Evolutionary conservation across 2,888 invertebrate genomes (phyloP).

Genomic region (Parelbella ahira): DNA sequence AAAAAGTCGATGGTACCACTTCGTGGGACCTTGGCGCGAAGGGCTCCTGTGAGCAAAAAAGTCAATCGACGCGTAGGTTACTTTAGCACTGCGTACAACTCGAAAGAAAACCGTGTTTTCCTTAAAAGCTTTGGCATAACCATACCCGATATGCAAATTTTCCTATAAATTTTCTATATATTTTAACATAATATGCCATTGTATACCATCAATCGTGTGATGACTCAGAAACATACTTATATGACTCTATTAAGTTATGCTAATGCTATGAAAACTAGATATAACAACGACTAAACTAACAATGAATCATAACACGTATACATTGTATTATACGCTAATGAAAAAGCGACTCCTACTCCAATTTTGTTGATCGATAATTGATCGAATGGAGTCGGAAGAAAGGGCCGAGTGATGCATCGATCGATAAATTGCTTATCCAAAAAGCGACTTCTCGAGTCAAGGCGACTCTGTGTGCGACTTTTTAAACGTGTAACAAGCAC

Average conservation of each 20-base stretch:
- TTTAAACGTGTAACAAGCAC: conserved; percentile 42
- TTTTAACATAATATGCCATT: conserved; percentile 2
- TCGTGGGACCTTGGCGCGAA: conserved; percentile 56
- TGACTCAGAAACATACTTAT: too few relatives aligned
- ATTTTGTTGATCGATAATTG: conserved; percentile 9
- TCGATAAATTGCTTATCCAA: conserved; percentile 53
- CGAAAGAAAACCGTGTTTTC: conserved; percentile 27
- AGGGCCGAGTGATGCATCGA: conserved; percentile 45
- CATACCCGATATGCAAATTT: conserved; percentile 15
- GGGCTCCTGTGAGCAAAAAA: conserved; percentile 60
- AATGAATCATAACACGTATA: too few relatives aligned
- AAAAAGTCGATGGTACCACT: conserved; percentile 67
- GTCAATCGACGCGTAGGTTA: conserved; percentile 50
- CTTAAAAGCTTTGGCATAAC: conserved; percentile 31
- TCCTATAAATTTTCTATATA: neutral
- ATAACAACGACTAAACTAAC: too few relatives aligned
- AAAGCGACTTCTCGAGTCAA: conserved; percentile 45
- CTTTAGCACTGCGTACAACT: conserved; percentile 27
- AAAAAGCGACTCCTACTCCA: too few relatives aligned
- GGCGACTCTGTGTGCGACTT: conserved; percentile 32
- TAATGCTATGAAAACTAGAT: too few relatives aligned
- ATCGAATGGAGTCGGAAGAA: conserved; percentile 39
- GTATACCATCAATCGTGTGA: too few relatives aligned
- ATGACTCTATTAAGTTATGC: too few relatives aligned
- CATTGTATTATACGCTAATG: too few relatives aligned